Conservation (phyloP, 2,888 invertebrate genomes). For the Gasteruption jaculator region DNA sequence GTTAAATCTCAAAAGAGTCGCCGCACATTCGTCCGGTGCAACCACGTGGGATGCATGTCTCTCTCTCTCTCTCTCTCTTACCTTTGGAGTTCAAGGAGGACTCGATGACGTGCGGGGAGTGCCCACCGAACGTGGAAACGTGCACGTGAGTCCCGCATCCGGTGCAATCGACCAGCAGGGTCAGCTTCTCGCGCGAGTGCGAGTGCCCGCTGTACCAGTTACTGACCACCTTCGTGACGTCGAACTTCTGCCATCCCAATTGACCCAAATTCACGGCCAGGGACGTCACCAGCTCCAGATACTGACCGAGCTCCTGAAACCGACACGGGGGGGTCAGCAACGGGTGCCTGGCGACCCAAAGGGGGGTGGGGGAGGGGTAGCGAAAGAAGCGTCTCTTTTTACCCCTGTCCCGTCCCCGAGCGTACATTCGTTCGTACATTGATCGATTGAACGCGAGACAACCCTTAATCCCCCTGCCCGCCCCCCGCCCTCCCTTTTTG, state of each 20-base stretch:
- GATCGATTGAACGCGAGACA: no score
- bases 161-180: conserved; percentile 79
- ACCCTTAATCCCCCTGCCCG: no score
- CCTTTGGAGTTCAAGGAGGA: conserved; percentile 46
- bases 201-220: conserved; percentile 61
- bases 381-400: background rate
- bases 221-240: conserved; percentile 73
- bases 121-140: conserved; percentile 54
- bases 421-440: no score
- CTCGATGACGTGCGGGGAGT: conserved; percentile 45
- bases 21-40: no score
- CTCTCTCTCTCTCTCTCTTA: no score
- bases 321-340: no score
- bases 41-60: no score
- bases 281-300: conserved; percentile 47
- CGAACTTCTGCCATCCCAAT: conserved; percentile 83
- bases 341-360: conserved; percentile 6
- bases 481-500: no score
- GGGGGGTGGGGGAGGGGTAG: background rate
- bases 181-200: conserved; percentile 59
- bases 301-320: conserved; percentile 45
- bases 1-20: background rate
- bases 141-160: conserved; percentile 74
- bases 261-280: conserved; percentile 58
- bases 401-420: no score